These are phyloP conservation scores for Ormyrus rosae DNA, from an alignment of 2,888 invertebrate species.

Conservation along the genomic window DNA sequence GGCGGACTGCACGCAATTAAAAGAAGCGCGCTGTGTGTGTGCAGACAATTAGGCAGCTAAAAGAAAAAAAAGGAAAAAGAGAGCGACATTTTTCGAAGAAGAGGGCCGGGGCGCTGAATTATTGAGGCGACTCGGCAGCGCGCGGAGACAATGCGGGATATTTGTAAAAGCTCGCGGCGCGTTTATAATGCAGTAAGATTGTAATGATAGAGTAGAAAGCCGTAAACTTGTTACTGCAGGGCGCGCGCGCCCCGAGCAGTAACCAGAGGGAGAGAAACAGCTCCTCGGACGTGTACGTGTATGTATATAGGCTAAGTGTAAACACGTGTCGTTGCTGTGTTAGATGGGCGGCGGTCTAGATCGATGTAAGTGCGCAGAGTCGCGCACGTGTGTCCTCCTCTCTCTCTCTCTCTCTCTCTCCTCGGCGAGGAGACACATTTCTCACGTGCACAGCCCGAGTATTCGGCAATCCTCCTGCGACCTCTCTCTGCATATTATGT, in stretches of 20 bases:
- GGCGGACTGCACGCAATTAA: too few relatives aligned
- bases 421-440: conserved; percentile 8
- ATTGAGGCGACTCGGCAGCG: background rate
- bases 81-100: too few relatives aligned
- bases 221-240: conserved; percentile 30
- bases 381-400: background rate
- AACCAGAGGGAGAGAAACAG: too few relatives aligned
- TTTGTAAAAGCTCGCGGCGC: background rate
- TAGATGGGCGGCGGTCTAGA: conserved; percentile 16
- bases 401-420: background rate
- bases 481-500: too few relatives aligned
- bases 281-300: background rate
- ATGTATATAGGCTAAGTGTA: conserved; percentile 20
- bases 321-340: conserved; percentile 46
- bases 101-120: too few relatives aligned
- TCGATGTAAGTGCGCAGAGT: conserved; percentile 39
- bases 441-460: background rate
- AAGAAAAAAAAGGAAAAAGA: too few relatives aligned
- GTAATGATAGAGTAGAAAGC: conserved; percentile 4
- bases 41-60: too few relatives aligned
- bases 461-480: conserved; percentile 12
- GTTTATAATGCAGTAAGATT: conserved; percentile 16
- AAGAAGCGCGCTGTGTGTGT: too few relatives aligned
- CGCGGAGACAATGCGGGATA: background rate
- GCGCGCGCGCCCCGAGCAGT: too few relatives aligned